A percentile compares a stretch with the other conserved stretches of the same genome.
phyloP scores from a whole-genome alignment of 1,140 invertebrate species.

The Sminthurinus signatus region DNA sequence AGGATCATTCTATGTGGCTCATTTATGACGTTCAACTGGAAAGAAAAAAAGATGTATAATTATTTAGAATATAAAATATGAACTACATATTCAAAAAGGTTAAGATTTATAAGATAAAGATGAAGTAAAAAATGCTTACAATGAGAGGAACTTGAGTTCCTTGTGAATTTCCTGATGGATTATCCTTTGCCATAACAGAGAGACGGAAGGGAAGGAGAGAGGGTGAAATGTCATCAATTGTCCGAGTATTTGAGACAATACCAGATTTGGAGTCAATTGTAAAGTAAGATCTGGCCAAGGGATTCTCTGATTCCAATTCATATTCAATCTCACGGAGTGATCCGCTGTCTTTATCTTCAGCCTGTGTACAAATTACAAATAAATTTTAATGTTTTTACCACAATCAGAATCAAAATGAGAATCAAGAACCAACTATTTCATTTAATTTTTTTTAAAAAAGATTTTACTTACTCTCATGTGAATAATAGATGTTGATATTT shows the following conservation, averaged over 20 bases:
- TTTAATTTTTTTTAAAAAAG: too few relatives aligned
- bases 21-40: conserved; percentile 58
- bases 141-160: conserved; percentile 59
- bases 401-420: background rate
- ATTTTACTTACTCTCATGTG: conserved; percentile 66
- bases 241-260: conserved; percentile 62
- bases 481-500: conserved; percentile 62
- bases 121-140: too few relatives aligned
- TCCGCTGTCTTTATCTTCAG: conserved; percentile 73
- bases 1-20: conserved; percentile 67
- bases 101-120: too few relatives aligned
- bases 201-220: conserved; percentile 64
- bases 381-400: too few relatives aligned
- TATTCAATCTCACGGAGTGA: conserved; percentile 69
- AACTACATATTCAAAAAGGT: too few relatives aligned
- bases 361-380: conserved; percentile 50
- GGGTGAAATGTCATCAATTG: conserved; percentile 59
- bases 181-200: conserved; percentile 64
- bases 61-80: too few relatives aligned
- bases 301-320: conserved; percentile 49
- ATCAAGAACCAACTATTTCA: background rate
- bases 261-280: conserved; percentile 64
- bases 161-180: conserved; percentile 55
- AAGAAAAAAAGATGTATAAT: conserved; percentile 13
- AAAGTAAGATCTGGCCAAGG: conserved; percentile 52